Conservation (phyloP, 2,113 vertebrate genomes). For the Labrus mixtus region DNA sequence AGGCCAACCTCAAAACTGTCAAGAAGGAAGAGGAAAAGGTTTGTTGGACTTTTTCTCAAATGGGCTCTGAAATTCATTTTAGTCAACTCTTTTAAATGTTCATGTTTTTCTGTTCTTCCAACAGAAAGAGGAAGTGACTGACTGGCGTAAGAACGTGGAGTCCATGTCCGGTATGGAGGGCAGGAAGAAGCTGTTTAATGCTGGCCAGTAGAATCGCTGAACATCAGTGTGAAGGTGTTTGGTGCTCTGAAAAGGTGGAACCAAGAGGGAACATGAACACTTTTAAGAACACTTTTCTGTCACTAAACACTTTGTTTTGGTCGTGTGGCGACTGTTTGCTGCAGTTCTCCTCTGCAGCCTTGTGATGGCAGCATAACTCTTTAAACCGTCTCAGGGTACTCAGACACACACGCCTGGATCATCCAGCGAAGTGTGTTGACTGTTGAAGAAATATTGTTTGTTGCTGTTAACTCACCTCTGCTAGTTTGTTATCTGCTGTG, state of each 20-base stretch:
- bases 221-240: no score
- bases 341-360: constrained; percentile 39
- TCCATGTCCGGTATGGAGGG: constrained; percentile 87
- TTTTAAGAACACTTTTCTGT: not conserved
- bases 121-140: constrained; percentile 83
- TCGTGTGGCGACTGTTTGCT: not conserved
- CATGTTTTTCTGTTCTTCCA: not conserved
- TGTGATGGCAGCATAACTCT: constrained; percentile 63
- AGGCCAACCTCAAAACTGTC: constrained; percentile 86
- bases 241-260: no score
- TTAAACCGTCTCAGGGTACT: constrained; percentile 9
- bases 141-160: constrained; percentile 87
- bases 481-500: constrained; percentile 11
- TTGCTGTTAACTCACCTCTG: not conserved
- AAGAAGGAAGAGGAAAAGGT: constrained; percentile 87
- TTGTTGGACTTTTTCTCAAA: not conserved
- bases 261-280: no score
- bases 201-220: not conserved
- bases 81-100: not conserved
- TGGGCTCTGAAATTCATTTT: not conserved
- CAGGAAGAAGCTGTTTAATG: constrained; percentile 85
- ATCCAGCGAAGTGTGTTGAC: not conserved
- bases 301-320: not conserved
- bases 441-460: constrained; percentile 15
- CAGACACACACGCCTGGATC: not conserved